Base-by-base conservation (phyloP, 2,888 invertebrate species). In the Amblyjoppa proteus region DNA sequence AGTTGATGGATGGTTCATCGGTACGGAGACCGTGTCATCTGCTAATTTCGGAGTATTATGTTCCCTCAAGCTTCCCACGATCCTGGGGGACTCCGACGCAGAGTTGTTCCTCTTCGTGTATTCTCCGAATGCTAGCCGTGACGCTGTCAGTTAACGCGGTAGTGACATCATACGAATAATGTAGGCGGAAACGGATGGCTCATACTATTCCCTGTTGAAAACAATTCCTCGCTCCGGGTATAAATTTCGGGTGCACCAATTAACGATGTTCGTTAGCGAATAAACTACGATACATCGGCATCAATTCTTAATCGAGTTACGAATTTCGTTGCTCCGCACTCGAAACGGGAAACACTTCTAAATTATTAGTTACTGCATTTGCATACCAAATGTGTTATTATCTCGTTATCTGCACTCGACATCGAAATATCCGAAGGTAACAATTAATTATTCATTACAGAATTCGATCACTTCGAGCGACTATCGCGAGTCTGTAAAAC, bases 71-170 rank as follows among this genome's bases (percentile, higher is more conserved):
- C 7, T 13, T 16, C 45, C 45, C 5, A 11, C 45, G 11, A 45
- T 45, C 16, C 45, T 45, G 16, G 3, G 45, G 45, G 16, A 45
- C 45, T 16, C 11, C 7, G 45, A 3, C 45, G 45, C 4, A 16
- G 45, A 45, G 45, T 11, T 45, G 16, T 45, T 45, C 16, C 45
- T 45, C 38, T 45, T 41, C 68, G 77, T 45, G 41, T 28, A 38
- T 78, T 58, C 53, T 73, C 73, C 68, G 45, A 20, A 13, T 66
- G 77, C 68, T 45, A 58, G 25, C 25, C 11, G 45, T 68, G 68
- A 45, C 25, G n/a, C 58, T 68, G 73, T 69, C 73, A 56, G 73
- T 38, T 71, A 49, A 73, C 77, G 71, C 61, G 58, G n/a, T 28
- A 25, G 45, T 25, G 45, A 9, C 53, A 45, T 77, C 56, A 61